Percentiles rank a stretch among this genome's conserved stretches.
Evolutionary conservation across 2,888 invertebrate species (phyloP).

Genomic region (Serripes groenlandicus): DNA sequence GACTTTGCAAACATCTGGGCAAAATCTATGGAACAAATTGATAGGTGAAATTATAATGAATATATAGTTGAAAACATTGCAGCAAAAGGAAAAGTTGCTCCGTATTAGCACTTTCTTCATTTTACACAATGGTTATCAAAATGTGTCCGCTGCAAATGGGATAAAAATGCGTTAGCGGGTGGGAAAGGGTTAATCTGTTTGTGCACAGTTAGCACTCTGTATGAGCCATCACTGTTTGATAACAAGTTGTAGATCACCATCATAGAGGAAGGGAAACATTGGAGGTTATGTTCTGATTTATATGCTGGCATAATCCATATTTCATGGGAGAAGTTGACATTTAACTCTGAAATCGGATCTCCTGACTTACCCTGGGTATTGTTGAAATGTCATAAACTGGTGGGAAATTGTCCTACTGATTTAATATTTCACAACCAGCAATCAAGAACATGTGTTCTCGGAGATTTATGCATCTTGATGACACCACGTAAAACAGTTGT

Average conservation of each 20-base stretch:
- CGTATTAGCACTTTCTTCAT: not conserved
- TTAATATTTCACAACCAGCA: conserved; percentile 27
- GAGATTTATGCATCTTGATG: conserved; percentile 15
- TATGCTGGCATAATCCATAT: conserved; percentile 54
- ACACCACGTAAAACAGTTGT: too few relatives aligned
- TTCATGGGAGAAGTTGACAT: conserved; percentile 44
- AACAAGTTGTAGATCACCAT: not conserved
- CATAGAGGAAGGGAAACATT: not conserved
- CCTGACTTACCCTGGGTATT: conserved; percentile 25
- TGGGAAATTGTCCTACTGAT: conserved; percentile 25
- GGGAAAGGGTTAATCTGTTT: too few relatives aligned
- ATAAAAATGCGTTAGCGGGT: not conserved
- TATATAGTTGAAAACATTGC: not conserved
- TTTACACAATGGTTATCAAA: not conserved
- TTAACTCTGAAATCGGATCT: conserved; percentile 39
- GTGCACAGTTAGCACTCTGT: not conserved
- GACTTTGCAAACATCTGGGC: too few relatives aligned
- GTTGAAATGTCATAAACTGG: conserved; percentile 44
- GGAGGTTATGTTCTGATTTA: conserved; percentile 19
- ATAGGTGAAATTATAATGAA: not conserved
- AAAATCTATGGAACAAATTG: too few relatives aligned
- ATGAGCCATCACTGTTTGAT: not conserved
- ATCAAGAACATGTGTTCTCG: conserved; percentile 23
- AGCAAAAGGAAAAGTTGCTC: not conserved
- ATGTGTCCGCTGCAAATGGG: not conserved